Conservation (phyloP, 64 coral and sea anemone genomes). For the Hydrozoanthus tunicans region DNA sequence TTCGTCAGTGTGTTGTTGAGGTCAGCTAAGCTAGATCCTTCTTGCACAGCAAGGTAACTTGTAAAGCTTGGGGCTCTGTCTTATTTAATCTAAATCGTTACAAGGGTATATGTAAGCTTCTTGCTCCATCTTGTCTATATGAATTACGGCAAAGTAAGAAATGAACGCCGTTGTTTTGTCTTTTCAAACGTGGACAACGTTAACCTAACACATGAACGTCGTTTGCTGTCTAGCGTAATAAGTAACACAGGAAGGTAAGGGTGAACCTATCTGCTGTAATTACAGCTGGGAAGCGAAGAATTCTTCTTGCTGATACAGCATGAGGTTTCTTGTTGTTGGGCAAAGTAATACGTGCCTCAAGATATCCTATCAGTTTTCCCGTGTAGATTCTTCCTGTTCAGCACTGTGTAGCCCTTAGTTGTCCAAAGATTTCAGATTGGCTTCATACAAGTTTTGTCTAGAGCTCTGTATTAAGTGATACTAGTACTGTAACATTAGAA, state of each 20-base stretch:
- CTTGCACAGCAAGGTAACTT: slow-evolving; percentile 74
- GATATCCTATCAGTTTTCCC: background rate
- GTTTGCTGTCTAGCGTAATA: too few species aligned
- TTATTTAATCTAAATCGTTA: background rate
- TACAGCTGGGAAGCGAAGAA: too few species aligned
- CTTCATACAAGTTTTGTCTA: too few species aligned
- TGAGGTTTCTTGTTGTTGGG: background rate
- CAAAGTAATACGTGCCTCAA: too few species aligned
- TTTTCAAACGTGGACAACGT: background rate
- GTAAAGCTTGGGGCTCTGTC: background rate
- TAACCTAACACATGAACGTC: background rate
- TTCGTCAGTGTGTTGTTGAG: slow-evolving; percentile 66
- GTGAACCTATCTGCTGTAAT: too few species aligned
- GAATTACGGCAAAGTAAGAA: background rate
- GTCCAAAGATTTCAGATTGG: too few species aligned
- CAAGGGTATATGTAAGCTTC: background rate
- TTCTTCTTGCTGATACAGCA: background rate
- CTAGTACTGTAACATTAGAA: too few species aligned
- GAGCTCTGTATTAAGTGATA: too few species aligned
- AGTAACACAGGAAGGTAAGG: too few species aligned
- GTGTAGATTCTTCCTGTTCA: background rate
- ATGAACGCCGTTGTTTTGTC: background rate
- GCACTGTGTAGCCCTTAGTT: background rate
- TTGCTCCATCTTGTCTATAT: background rate
- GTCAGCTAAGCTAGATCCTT: slow-evolving; percentile 82